Base-by-base conservation (phyloP, 2,888 invertebrate species). In the Liodrosophila aerea region DNA sequence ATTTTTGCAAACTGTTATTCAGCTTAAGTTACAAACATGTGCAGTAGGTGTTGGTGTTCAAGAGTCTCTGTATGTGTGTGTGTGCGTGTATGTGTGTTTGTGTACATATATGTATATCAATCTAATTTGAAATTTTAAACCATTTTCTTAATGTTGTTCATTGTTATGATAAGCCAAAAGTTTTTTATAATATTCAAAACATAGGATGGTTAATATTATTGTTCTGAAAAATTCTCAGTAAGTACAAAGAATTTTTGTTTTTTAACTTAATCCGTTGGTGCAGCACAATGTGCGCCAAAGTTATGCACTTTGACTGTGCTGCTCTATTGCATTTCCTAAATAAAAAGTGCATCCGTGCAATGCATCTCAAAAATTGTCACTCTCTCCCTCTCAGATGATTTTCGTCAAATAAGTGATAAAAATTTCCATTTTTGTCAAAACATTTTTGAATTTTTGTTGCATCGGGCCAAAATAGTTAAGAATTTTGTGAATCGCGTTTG, bases 331-430 rank as follows among this genome's bases (percentile, higher is more conserved):
- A 73, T 80, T 80, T 81, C 76, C 43, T 29, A 13, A 77, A 82
- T 60, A 60, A 4, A 76, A 62, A 22, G 5, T 50, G 27, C 58
- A 60, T 64, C 56, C 4, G 13, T 8, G 9, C 8, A 47, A 54
- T 43, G 51, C 53, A 53, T 46, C 62, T 39, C 40, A 53, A 46
- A 73, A 51, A 61, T 75, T 53, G 62, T 73, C 53, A 49, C 40
- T 54, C 31, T 33, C 15, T 56, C n/a, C 41, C 22, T 22, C 11
- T 56, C 13, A 36, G 47, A 54, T 63, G 59, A 59, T 68, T 34
- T 63, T 62, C 69, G 63, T 81, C 82, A 88, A 88, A 88, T 88
- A 88, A 88, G 87, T 88, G 87, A 88, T 88, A 88, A 88, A 88
- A 88, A 85, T 67, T 41, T 64, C 34, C 53, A 71, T 66, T 66